Evolutionary conservation across 2,888 invertebrate genomes (phyloP).

Genomic region (Pterostichus madidus): DNA sequence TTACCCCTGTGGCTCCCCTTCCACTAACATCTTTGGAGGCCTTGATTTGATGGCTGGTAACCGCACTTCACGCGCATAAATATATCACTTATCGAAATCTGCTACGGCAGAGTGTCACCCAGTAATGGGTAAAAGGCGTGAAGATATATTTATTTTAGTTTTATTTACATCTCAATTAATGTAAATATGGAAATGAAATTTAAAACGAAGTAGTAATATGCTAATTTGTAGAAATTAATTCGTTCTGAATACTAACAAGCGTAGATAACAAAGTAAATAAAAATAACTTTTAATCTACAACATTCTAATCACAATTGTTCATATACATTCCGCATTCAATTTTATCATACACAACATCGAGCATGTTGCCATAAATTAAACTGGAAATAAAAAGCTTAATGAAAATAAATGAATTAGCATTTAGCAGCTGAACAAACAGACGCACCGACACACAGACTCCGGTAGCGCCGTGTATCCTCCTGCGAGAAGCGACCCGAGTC

Average conservation of each 20-base stretch:
- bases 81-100: too few relatives aligned
- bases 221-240: too few relatives aligned
- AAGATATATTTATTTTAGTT: too few relatives aligned
- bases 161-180: too few relatives aligned
- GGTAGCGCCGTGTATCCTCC: not conserved
- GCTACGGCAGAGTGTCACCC: too few relatives aligned
- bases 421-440: conserved; percentile 42
- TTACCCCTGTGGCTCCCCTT: too few relatives aligned
- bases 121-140: too few relatives aligned
- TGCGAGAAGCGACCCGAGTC: not conserved
- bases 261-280: not conserved
- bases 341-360: conserved; percentile 18
- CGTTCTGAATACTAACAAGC: too few relatives aligned
- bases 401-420: conserved; percentile 51
- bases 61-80: too few relatives aligned
- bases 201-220: too few relatives aligned
- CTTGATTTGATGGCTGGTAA: too few relatives aligned
- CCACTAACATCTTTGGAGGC: too few relatives aligned
- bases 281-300: conserved; percentile 27
- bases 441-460: not conserved
- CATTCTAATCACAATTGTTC: conserved; percentile 19
- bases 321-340: conserved; percentile 17
- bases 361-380: conserved; percentile 6
- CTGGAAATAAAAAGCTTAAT: conserved; percentile 23
- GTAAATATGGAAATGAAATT: conserved; percentile 10